Conservation (phyloP, 2,797 vertebrate species). For the Brachyrhaphis roseni region DNA sequence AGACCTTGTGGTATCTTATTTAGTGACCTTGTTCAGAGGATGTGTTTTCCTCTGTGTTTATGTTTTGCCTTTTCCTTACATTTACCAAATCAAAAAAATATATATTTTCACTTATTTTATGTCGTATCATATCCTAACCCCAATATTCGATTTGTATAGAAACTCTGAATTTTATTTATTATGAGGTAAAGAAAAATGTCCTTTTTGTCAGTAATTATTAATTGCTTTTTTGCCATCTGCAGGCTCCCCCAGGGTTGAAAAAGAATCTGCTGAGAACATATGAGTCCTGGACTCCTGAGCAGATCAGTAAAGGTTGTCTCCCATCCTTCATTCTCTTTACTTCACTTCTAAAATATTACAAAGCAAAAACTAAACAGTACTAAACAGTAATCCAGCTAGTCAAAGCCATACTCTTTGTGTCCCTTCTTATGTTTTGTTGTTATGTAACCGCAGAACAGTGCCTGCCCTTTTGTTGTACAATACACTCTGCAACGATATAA, state of each 20-base stretch:
- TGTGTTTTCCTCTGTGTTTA: background rate
- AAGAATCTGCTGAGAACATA: conserved; percentile 96
- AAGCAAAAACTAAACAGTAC: background rate
- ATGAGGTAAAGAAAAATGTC: background rate
- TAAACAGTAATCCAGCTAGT: background rate
- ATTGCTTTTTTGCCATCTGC: conserved; percentile 10
- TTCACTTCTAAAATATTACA: background rate
- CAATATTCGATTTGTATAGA: background rate
- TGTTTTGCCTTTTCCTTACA: background rate
- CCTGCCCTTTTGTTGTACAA: background rate
- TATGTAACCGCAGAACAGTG: background rate
- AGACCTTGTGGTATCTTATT: background rate
- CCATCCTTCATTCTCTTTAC: background rate
- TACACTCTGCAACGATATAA: background rate
- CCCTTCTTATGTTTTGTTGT: background rate
- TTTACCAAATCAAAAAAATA: background rate
- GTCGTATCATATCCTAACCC: background rate
- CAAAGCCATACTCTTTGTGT: background rate
- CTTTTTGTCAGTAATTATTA: background rate
- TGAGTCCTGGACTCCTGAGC: conserved; percentile 94
- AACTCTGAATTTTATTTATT: background rate
- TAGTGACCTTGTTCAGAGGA: background rate
- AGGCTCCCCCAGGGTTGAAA: conserved; percentile 97
- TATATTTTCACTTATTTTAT: background rate
- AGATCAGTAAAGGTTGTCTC: conserved; percentile 85